Conservation (phyloP, 2,888 invertebrate genomes). For the Deroplatys truncata region DNA sequence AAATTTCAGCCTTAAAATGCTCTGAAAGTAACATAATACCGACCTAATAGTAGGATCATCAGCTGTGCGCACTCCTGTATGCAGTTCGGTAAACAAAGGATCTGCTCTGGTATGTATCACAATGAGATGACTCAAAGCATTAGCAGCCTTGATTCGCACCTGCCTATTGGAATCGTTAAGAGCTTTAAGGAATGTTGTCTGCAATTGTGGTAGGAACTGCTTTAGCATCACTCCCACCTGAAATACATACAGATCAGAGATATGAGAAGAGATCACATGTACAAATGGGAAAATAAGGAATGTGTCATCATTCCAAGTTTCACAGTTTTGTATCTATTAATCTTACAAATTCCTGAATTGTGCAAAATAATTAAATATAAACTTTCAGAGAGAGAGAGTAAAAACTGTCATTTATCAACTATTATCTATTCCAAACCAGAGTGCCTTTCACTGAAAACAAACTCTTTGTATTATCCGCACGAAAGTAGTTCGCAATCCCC, state of each 20-base stretch:
- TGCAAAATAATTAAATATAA: too few species aligned
- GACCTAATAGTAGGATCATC: slow-evolving; percentile 78
- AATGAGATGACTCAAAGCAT: slow-evolving; percentile 82
- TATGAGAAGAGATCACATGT: background rate
- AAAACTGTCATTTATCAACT: too few species aligned
- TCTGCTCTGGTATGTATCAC: slow-evolving; percentile 91
- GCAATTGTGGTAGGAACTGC: slow-evolving; percentile 96
- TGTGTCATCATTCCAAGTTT: background rate
- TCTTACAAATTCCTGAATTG: too few species aligned
- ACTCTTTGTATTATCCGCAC: too few species aligned
- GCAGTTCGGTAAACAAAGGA: slow-evolving; percentile 90
- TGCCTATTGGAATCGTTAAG: slow-evolving; percentile 82
- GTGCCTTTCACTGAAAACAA: too few species aligned
- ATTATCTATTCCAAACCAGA: too few species aligned
- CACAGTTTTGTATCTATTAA: background rate
- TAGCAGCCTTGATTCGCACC: slow-evolving; percentile 85
- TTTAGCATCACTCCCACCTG: slow-evolving; percentile 92
- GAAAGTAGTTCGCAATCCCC: too few species aligned
- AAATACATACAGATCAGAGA: slow-evolving; percentile 24
- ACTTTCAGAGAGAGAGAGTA: too few species aligned
- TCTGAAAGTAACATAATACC: slow-evolving; percentile 19
- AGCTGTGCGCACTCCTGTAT: slow-evolving; percentile 75
- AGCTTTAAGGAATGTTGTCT: slow-evolving; percentile 96
- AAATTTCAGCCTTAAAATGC: too few species aligned
- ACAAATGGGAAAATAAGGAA: background rate